phyloP scores from a whole-genome alignment of 1,140 invertebrate genomes.

The Hydropsyche tenuis region DNA sequence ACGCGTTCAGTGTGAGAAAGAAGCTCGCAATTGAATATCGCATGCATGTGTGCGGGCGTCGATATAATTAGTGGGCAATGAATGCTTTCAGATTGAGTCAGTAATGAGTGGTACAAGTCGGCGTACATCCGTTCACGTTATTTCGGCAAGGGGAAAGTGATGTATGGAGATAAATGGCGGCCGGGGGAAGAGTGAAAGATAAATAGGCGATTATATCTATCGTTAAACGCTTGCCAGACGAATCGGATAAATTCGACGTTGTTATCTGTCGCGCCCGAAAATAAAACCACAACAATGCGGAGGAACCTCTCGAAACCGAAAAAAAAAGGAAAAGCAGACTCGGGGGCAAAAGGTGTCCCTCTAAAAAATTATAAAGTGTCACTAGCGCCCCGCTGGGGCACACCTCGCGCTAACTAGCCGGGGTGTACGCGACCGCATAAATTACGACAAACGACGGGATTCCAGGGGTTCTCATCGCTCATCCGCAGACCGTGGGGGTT shows the following conservation, averaged over 20 bases:
- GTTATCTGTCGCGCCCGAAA: neutral
- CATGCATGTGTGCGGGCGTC: too few relatives aligned
- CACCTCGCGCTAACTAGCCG: slow-evolving; percentile 8
- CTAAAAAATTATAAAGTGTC: slow-evolving; percentile 23
- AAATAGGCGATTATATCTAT: slow-evolving; percentile 39
- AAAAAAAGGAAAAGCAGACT: neutral
- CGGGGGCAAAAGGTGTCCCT: neutral
- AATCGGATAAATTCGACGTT: slow-evolving; percentile 18
- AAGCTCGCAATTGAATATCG: too few relatives aligned
- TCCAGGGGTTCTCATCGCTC: slow-evolving; percentile 10
- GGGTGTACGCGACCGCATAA: slow-evolving; percentile 8
- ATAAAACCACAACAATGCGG: too few relatives aligned
- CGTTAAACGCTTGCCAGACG: slow-evolving; percentile 26
- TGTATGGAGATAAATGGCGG: slow-evolving; percentile 31
- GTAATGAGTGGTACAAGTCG: neutral
- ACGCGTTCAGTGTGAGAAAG: too few relatives aligned
- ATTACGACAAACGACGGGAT: neutral
- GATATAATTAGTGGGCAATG: slow-evolving; percentile 9
- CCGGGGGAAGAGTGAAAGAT: slow-evolving; percentile 30
- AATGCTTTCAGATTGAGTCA: slow-evolving; percentile 9
- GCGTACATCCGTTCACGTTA: slow-evolving; percentile 1
- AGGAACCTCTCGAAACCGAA: too few relatives aligned
- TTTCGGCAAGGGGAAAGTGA: slow-evolving; percentile 15
- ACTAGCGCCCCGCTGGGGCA: neutral
- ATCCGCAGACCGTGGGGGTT: slow-evolving; percentile 6